phyloP scores from a whole-genome alignment of 2,113 vertebrate genomes.

The Equus przewalskii region DNA sequence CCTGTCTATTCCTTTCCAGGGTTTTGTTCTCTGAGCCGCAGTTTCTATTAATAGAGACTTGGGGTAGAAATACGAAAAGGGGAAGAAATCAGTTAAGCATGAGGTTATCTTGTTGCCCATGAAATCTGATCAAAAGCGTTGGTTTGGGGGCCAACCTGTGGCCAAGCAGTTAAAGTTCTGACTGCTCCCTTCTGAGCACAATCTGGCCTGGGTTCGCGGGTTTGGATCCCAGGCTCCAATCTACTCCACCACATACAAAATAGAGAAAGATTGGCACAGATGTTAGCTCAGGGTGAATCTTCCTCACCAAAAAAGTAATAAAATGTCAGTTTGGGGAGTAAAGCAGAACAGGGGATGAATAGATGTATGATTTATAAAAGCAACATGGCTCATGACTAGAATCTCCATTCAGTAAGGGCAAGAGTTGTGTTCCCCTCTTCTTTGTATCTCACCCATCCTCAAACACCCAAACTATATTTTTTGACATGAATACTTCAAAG shows the following conservation, averaged over 20 bases:
- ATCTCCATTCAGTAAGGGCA: background rate
- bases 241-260: no score
- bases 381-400: background rate
- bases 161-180: no score
- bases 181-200: no score
- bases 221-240: no score
- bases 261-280: no score
- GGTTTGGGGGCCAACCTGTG: background rate
- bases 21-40: background rate
- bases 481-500: background rate
- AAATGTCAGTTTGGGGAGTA: background rate
- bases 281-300: no score
- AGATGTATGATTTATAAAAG: background rate
- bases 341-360: background rate
- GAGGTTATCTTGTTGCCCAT: background rate
- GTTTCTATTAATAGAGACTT: conserved; percentile 49
- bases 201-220: no score
- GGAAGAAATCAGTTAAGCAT: background rate
- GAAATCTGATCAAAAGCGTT: background rate
- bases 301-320: no score
- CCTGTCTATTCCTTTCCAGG: background rate
- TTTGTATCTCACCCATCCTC: background rate
- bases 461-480: background rate
- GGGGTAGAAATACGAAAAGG: background rate
- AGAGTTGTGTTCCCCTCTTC: rapidly evolving